Conservation (phyloP, 2,113 vertebrate genomes). For the Pygathrix nemaeus region DNA sequence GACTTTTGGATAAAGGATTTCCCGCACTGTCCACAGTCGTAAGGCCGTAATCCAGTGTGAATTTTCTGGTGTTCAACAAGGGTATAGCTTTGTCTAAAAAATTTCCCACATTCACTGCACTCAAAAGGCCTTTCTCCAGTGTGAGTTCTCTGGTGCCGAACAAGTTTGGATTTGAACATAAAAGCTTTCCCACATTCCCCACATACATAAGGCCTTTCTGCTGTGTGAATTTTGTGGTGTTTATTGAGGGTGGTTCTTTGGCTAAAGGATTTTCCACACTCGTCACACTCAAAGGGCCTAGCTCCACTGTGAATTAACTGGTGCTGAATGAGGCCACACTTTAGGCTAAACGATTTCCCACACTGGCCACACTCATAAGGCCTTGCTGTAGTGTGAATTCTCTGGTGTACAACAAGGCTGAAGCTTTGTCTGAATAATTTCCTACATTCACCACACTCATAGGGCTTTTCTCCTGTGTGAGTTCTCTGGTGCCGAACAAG, state of each 20-base stretch:
- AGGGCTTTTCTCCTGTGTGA: constrained; percentile 59
- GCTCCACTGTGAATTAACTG: constrained; percentile 34
- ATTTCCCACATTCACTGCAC: constrained; percentile 30
- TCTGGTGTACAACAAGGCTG: constrained; percentile 22
- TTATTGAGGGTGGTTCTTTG: constrained; percentile 19
- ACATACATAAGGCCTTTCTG: constrained; percentile 7
- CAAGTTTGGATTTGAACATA: constrained; percentile 34
- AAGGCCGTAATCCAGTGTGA: constrained; percentile 7
- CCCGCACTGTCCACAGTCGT: constrained; percentile 25
- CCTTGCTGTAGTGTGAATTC: constrained; percentile 24
- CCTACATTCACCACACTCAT: constrained; percentile 62
- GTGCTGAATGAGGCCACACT: constrained; percentile 29
- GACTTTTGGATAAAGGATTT: constrained; percentile 45
- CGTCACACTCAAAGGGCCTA: neutral
- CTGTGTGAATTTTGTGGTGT: neutral
- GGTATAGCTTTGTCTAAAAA: constrained; percentile 32
- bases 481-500: constrained; percentile 71
- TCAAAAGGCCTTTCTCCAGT: constrained; percentile 32
- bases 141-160: constrained; percentile 42
- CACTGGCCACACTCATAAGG: neutral
- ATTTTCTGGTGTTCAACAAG: constrained; percentile 16
- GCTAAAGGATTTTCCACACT: constrained; percentile 23
- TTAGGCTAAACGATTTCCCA: constrained; percentile 48
- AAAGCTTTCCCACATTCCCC: constrained; percentile 26
- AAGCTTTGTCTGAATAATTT: constrained; percentile 60